Conservation (phyloP, 1,140 invertebrate genomes). For the Meloidogyne floridensis region DNA sequence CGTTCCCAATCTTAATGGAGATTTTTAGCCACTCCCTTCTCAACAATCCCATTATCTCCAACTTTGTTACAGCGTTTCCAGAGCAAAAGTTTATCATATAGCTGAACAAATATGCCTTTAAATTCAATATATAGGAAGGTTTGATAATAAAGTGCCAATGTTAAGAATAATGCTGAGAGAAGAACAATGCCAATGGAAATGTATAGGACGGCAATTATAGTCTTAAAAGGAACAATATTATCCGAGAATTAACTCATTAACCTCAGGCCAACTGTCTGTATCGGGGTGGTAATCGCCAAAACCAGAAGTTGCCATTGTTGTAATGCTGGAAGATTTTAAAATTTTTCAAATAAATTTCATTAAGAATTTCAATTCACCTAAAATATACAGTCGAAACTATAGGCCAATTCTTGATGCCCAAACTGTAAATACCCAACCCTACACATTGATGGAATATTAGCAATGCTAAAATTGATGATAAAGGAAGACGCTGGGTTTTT, state of each 20-base stretch:
- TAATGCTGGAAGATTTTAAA: conserved; percentile 9
- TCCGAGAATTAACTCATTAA: background rate
- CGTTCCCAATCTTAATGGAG: background rate
- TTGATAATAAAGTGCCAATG: conserved; percentile 28
- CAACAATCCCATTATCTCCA: background rate
- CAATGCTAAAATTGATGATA: conserved; percentile 7
- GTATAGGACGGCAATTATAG: conserved; percentile 18
- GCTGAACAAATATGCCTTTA: conserved; percentile 5
- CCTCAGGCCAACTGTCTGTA: conserved; percentile 32
- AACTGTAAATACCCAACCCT: conserved; percentile 7
- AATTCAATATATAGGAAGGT: conserved; percentile 21
- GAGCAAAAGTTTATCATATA: background rate
- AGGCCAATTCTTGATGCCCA: conserved; percentile 14
- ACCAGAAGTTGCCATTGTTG: conserved; percentile 33
- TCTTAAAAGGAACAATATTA: background rate
- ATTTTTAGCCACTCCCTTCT: background rate
- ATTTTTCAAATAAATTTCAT: background rate
- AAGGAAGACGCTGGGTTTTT: conserved; percentile 12
- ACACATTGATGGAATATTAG: conserved; percentile 9
- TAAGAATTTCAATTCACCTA: background rate
- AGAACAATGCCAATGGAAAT: conserved; percentile 15
- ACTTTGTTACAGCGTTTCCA: background rate
- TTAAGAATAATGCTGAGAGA: conserved; percentile 22
- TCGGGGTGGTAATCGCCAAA: conserved; percentile 32
- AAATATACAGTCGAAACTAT: conserved; percentile 19